Evolutionary conservation across 1,140 invertebrate species (phyloP).

Genomic region (Tetragnatha versicolor): DNA sequence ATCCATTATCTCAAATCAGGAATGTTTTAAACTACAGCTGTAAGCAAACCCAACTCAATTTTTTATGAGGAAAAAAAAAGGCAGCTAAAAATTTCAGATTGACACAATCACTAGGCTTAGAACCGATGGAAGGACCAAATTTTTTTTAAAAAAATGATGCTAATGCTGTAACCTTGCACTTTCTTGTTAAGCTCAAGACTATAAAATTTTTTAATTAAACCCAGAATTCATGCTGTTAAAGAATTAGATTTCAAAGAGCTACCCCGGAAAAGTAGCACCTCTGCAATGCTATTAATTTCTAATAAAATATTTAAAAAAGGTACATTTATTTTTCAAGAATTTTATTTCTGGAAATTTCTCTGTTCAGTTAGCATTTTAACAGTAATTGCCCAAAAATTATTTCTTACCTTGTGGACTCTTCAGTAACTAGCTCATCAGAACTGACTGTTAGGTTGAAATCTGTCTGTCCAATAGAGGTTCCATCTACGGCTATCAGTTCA

Average conservation of each 20-base stretch:
- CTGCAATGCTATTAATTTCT: background rate
- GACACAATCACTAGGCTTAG: too few species aligned
- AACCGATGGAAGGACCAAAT: too few species aligned
- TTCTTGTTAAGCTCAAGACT: too few species aligned
- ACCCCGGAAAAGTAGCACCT: background rate
- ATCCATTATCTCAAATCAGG: background rate
- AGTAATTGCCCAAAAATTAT: too few species aligned
- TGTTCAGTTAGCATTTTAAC: too few species aligned
- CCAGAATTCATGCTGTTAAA: too few species aligned
- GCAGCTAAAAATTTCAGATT: too few species aligned
- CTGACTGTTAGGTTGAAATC: background rate
- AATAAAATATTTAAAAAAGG: background rate
- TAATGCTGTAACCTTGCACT: too few species aligned
- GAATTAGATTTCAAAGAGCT: background rate
- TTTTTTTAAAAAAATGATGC: too few species aligned
- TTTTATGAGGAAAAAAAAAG: too few species aligned
- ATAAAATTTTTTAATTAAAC: too few species aligned
- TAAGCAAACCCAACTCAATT: too few species aligned
- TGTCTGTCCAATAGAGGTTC: background rate
- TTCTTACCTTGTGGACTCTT: background rate
- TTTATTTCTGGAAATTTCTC: background rate
- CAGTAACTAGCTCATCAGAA: background rate
- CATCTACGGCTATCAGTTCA: conserved; percentile 58
- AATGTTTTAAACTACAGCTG: background rate
- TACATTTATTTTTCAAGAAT: background rate